These are phyloP conservation scores for Lampropteryx suffumata DNA, from an alignment of 2,888 invertebrate species.

Conservation along the genomic window DNA sequence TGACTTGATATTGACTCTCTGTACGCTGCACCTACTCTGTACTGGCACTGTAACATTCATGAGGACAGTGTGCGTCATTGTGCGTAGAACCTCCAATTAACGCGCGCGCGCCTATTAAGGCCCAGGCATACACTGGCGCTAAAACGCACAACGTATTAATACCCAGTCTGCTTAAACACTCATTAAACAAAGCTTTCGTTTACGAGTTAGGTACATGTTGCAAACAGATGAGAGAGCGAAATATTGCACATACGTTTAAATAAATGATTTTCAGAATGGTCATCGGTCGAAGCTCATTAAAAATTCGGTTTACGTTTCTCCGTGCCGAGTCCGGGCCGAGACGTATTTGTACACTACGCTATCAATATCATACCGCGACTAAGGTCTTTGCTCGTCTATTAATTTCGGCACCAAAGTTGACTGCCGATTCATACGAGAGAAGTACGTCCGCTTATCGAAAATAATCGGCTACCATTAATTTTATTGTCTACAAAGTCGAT, in stretches of 20 bases:
- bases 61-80: conserved; percentile 67
- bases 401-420: too few relatives aligned
- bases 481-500: too few relatives aligned
- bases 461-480: too few relatives aligned
- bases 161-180: conserved; percentile 24
- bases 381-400: too few relatives aligned
- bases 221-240: conserved; percentile 1
- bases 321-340: too few relatives aligned
- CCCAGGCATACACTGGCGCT: conserved; percentile 53
- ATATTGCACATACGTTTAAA: conserved; percentile 12
- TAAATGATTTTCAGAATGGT: conserved; percentile 1
- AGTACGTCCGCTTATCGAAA: too few relatives aligned
- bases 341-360: too few relatives aligned
- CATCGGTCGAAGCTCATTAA: too few relatives aligned
- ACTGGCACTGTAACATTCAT: conserved; percentile 48
- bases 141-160: conserved; percentile 39
- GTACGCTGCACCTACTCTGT: conserved; percentile 43
- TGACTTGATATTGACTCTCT: too few relatives aligned
- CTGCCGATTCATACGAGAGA: too few relatives aligned
- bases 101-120: conserved; percentile 66
- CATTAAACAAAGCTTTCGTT: conserved; percentile 26
- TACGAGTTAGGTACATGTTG: conserved; percentile 7
- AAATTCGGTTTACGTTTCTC: too few relatives aligned
- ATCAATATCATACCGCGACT: too few relatives aligned
- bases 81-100: conserved; percentile 72